Evolutionary conservation across 2,888 invertebrate genomes (phyloP), one percentile per base, ranked within the genome.

Genomic region (Gasteruption jaculator): DNA sequence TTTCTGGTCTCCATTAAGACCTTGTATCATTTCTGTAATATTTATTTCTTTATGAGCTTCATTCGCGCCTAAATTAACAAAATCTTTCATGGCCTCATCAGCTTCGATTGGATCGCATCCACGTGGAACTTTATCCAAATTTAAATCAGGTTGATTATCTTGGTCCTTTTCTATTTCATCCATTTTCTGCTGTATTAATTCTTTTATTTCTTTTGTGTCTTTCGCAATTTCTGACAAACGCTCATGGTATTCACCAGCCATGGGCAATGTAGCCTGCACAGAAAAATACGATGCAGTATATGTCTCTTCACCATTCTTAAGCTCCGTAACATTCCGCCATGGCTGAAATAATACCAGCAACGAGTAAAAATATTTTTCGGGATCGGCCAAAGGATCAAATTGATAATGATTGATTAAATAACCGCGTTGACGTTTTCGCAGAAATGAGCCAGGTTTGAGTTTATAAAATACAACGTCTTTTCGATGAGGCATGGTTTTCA

Each of bases 1-100:
- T 42, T 48, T 52, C 50, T 58, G 58, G 44, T 58, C 60, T 3
- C 16, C 19, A 49, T 61, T 60, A 15, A 61, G 45, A 38, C 52
- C 38, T 16, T 27, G 21, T 15, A 58, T 53, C 44, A 56, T 51
- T 19, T 20, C 21, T 12, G 3, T n/a, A 30, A 52, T 11, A 31
- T 48, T 30, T 4, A 34, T 11, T 10, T 38, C 38, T n/a, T n/a
- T n/a, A 4, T 15, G 5, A n/a, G 20, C 4, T 24, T 39, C 31
- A 10, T 35, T 11, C 19, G 41, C 15, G 16, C 20, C 38, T 5
- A 25, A n/a, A 33, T 33, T 12, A 20, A 2, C 21, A 20, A 33
- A 33, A 18, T 33, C 21, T 33, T 33, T 7, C 33, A 33, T 33
- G 4, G 33, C 33, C 10, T 19, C 5, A 25, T 5, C 24, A n/a